Conservation (phyloP, 2,888 invertebrate species). For the Nomada flava region DNA sequence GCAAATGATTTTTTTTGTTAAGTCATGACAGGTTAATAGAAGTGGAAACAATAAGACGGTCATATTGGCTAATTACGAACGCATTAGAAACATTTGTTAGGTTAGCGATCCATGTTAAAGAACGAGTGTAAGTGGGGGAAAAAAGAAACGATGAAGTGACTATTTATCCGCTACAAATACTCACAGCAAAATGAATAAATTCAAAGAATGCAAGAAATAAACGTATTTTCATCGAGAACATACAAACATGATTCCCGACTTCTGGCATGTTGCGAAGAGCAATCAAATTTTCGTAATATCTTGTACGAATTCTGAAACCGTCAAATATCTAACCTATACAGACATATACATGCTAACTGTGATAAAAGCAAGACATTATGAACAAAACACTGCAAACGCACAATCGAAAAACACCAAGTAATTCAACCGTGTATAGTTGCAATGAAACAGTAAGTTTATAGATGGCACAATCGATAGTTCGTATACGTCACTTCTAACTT, state of each 20-base stretch:
- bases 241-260: constrained; percentile 44
- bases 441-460: constrained; percentile 42
- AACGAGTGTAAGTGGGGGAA: background rate
- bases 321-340: constrained; percentile 52
- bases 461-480: constrained; percentile 61
- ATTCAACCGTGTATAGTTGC: constrained; percentile 49
- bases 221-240: constrained; percentile 49
- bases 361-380: constrained; percentile 56
- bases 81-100: background rate
- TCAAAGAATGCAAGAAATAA: constrained; percentile 38
- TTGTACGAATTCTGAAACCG: constrained; percentile 15
- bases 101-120: background rate
- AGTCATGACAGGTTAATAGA: constrained; percentile 37
- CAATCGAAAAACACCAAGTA: constrained; percentile 59
- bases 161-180: constrained; percentile 39
- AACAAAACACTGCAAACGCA: constrained; percentile 61
- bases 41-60: constrained; percentile 18
- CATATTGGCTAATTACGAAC: constrained; percentile 23
- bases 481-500: constrained; percentile 12
- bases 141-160: background rate
- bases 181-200: constrained; percentile 40
- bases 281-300: constrained; percentile 20
- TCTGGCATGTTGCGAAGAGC: constrained; percentile 36
- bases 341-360: constrained; percentile 16
- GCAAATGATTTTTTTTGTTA: constrained; percentile 11